phyloP scores from a whole-genome alignment of 37 sponge, comb jelly and placozoan genomes.

The Spongilla lacustris region DNA sequence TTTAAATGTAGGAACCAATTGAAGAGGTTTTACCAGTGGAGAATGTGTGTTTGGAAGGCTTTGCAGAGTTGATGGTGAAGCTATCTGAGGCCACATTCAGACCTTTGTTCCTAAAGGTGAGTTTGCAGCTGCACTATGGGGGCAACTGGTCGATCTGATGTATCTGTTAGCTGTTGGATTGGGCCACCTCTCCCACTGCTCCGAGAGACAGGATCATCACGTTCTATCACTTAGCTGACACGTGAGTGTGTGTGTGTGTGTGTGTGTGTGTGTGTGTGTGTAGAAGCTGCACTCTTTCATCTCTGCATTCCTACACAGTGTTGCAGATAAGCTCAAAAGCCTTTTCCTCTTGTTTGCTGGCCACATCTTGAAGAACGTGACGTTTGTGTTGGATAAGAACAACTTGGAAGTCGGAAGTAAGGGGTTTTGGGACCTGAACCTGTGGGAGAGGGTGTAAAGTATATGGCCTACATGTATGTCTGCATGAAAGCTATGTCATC shows the following conservation, averaged over 20 bases:
- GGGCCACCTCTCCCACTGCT: slow-evolving; percentile 62
- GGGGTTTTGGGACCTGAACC: not conserved
- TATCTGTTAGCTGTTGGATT: slow-evolving; percentile 81
- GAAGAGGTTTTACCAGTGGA: slow-evolving; percentile 57
- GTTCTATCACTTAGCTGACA: slow-evolving; percentile 78
- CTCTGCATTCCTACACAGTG: slow-evolving; percentile 4
- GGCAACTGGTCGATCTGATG: no score
- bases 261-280: not conserved
- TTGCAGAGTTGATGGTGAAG: slow-evolving; percentile 67
- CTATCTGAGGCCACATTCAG: slow-evolving; percentile 84
- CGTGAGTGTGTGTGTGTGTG: slow-evolving; percentile 21
- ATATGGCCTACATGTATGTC: no score
- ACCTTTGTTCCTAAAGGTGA: slow-evolving; percentile 75
- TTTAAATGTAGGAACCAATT: slow-evolving; percentile 20
- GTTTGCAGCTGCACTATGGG: no score
- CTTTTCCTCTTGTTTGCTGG: slow-evolving; percentile 82
- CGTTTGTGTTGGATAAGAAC: slow-evolving; percentile 35
- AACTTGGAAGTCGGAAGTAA: slow-evolving; percentile 43
- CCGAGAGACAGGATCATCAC: slow-evolving; percentile 65
- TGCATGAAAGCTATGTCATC: no score
- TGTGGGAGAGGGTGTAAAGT: no score
- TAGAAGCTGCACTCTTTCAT: no score
- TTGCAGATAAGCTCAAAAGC: slow-evolving; percentile 71
- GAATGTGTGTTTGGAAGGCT: slow-evolving; percentile 29
- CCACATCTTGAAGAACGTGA: slow-evolving; percentile 57